A percentile compares a stretch with the other conserved stretches of the same genome.
Conservation (phyloP, 2,888 invertebrate genomes). For the Aproaerema taeniolella region DNA sequence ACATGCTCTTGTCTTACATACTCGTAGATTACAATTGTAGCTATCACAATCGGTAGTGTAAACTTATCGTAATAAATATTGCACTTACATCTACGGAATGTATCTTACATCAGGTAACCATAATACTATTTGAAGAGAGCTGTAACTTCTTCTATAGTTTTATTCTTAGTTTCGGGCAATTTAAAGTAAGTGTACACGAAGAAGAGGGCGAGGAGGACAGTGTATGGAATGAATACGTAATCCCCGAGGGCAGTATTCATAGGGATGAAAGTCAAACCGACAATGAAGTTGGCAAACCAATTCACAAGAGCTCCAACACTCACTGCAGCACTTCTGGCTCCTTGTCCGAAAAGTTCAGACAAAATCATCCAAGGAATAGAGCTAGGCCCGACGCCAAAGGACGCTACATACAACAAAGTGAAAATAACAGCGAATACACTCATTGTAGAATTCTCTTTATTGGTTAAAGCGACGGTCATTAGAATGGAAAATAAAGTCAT, state of each 20-base stretch:
- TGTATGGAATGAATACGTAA: conserved; percentile 67
- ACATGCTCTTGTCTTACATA: too few relatives aligned
- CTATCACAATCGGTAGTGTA: conserved; percentile 46
- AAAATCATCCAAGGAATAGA: conserved; percentile 75
- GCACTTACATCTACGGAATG: conserved; percentile 45
- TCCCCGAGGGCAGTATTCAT: conserved; percentile 52
- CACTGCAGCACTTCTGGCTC: conserved; percentile 66
- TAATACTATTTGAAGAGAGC: conserved; percentile 65
- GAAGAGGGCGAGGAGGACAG: conserved; percentile 60
- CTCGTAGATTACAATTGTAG: too few relatives aligned
- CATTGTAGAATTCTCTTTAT: conserved; percentile 57
- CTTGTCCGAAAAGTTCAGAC: conserved; percentile 70
- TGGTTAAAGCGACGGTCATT: conserved; percentile 78
- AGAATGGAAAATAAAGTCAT: conserved; percentile 85
- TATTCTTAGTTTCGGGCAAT: conserved; percentile 72
- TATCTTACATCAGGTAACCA: conserved; percentile 22
- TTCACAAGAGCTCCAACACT: conserved; percentile 70
- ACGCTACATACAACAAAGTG: conserved; percentile 67
- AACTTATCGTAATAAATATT: conserved; percentile 42
- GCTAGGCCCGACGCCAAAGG: conserved; percentile 71
- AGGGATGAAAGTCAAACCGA: conserved; percentile 63
- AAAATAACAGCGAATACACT: conserved; percentile 67
- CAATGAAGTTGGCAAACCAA: conserved; percentile 73
- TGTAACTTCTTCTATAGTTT: conserved; percentile 69
- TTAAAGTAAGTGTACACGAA: conserved; percentile 65